These are phyloP conservation scores for Neuroterus valhalla DNA, from an alignment of 1,140 invertebrate species.

Conservation along the genomic window DNA sequence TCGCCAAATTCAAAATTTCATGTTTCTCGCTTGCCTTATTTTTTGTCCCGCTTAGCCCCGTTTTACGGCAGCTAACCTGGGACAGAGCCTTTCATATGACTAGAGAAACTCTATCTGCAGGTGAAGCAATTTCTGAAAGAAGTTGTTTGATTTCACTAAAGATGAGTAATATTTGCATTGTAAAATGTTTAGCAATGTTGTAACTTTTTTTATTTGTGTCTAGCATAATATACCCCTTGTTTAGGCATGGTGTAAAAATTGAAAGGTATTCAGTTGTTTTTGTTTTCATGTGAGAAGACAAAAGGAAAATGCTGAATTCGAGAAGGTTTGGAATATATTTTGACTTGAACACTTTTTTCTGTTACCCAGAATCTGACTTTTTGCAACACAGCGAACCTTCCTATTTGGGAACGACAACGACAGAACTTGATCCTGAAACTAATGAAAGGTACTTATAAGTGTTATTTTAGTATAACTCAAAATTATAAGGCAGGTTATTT, in stretches of 20 bases:
- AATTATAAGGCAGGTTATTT: too few relatives aligned
- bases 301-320: slow-evolving; percentile 49
- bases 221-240: slow-evolving; percentile 68
- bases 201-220: slow-evolving; percentile 73
- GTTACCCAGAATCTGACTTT: slow-evolving; percentile 75
- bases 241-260: slow-evolving; percentile 73
- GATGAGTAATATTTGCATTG: slow-evolving; percentile 65
- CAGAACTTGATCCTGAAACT: slow-evolving; percentile 75
- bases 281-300: slow-evolving; percentile 59
- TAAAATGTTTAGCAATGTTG: slow-evolving; percentile 68
- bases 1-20: too few relatives aligned
- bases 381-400: slow-evolving; percentile 78
- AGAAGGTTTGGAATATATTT: slow-evolving; percentile 31
- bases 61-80: too few relatives aligned
- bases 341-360: slow-evolving; percentile 56
- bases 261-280: slow-evolving; percentile 58
- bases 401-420: slow-evolving; percentile 75
- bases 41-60: too few relatives aligned
- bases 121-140: slow-evolving; percentile 47
- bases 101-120: not conserved
- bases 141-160: slow-evolving; percentile 64
- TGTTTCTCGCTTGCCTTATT: too few relatives aligned
- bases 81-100: too few relatives aligned
- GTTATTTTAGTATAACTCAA: too few relatives aligned
- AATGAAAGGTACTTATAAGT: slow-evolving; percentile 75